Base-by-base conservation (phyloP, 2,113 vertebrate species). In the Rhipidura dahli region DNA sequence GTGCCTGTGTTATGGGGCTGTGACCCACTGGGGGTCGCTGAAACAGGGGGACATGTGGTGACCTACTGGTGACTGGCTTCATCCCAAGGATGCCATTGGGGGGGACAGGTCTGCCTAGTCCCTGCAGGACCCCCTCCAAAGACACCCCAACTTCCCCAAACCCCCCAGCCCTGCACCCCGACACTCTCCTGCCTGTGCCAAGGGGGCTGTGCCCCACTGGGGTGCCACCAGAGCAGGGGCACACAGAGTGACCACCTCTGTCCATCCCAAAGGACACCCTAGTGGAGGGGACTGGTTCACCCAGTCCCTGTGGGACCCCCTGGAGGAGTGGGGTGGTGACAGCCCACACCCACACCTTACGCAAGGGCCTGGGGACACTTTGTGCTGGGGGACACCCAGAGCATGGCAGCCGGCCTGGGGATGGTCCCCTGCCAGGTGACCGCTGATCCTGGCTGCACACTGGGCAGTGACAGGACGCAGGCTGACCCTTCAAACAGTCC, bases 361-460 rank as follows among this genome's bases (percentile, higher is more conserved):
- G 1, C 50, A 49, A 81, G 27, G 35, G 12, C 51, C 10, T 45
- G 39, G 51, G 28, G 31, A 44, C 59, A 57, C 35, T 14, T 16
- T 22, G 50, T 57, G 35, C 28, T 6, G 40, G 70, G 68, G 69
- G 57, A 54, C 59, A 31, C 16, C 11, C 1, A 4, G 65, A 22
- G 65, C 37, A 30, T 22, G 33, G 73, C 18, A 21, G 42, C 50
- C 0, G 0, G 26, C 56, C 47, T 82, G 70, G 53, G 68, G 66
- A 85, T 7, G 0, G 65, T 69, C 44, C 37, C n/a, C 63, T 51
- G 75, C 57, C 64, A 33, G 37, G 69, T 19, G 4, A 35, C n/a
- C 0, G 0, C n/a, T 83, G 39, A 7, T 40, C 53, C 31, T 0
- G 1, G 39, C 30, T 33, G 26, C 33, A 9, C 0, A 0, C 1